phyloP scores from a whole-genome alignment of 2,797 vertebrate species.

The Cossypha heuglini region DNA sequence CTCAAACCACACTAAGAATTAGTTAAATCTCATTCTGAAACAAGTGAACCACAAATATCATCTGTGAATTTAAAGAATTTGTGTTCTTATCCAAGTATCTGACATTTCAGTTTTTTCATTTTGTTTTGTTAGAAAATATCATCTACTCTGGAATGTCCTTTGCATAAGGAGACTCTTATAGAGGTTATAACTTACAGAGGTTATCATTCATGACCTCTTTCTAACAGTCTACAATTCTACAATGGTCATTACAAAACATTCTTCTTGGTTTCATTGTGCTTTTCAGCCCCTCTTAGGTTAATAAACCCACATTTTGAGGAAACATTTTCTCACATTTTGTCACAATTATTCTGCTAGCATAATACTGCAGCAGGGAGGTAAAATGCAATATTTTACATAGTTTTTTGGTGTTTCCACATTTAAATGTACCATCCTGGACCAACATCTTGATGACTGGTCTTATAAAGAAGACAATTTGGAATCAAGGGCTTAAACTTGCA shows the following conservation, averaged over 20 bases:
- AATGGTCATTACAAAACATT: neutral
- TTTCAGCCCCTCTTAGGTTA: neutral
- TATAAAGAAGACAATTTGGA: neutral
- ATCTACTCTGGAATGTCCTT: neutral
- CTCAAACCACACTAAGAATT: neutral
- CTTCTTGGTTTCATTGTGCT: neutral
- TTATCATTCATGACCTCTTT: neutral
- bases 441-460: neutral
- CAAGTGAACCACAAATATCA: neutral
- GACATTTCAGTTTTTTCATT: neutral
- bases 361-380: neutral
- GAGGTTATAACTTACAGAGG: neutral
- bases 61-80: neutral
- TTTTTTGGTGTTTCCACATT: neutral
- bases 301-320: neutral
- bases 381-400: neutral
- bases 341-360: neutral
- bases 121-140: neutral
- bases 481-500: rapidly evolving
- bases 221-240: neutral
- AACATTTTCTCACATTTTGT: neutral
- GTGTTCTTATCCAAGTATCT: neutral
- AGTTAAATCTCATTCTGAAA: neutral
- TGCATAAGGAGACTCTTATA: neutral
- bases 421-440: neutral